Conservation (phyloP, 2,888 invertebrate genomes). For the Polydrusus pterygomalis region DNA sequence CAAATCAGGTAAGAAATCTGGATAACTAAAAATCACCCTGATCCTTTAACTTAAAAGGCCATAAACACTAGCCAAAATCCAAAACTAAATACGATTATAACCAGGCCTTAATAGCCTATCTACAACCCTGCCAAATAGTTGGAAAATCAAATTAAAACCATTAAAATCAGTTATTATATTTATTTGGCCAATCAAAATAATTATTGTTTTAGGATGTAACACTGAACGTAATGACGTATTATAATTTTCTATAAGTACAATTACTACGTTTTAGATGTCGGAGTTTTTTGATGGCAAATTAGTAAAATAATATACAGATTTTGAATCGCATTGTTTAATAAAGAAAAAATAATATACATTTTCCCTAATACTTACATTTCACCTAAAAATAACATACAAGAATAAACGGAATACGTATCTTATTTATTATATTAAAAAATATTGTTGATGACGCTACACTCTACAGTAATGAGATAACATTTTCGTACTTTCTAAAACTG, state of each 20-base stretch:
- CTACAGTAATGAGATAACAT: too few relatives aligned
- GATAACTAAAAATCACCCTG: neutral
- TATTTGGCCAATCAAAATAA: constrained; percentile 21
- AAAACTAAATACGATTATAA: constrained; percentile 18
- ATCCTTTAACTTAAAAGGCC: neutral
- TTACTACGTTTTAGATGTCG: neutral
- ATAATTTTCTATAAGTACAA: neutral
- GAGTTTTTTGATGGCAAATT: constrained; percentile 1
- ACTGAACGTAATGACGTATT: constrained; percentile 4
- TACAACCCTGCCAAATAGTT: constrained; percentile 31
- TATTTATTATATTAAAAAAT: too few relatives aligned
- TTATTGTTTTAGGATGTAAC: constrained; percentile 12
- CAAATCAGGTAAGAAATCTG: constrained; percentile 80
- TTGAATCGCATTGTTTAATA: neutral
- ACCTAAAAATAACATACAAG: too few relatives aligned
- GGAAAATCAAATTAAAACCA: constrained; percentile 26
- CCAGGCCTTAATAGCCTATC: constrained; percentile 6
- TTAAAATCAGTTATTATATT: constrained; percentile 27
- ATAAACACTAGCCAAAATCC: neutral
- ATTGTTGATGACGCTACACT: too few relatives aligned
- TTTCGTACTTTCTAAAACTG: too few relatives aligned
- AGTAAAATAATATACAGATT: neutral
- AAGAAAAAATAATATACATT: constrained; percentile 4
- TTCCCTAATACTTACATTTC: neutral
- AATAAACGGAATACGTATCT: too few relatives aligned